Evolutionary conservation across 2,888 invertebrate genomes (phyloP), one percentile per base, ranked within the genome.

Genomic region (Ennomos fuscantarius): DNA sequence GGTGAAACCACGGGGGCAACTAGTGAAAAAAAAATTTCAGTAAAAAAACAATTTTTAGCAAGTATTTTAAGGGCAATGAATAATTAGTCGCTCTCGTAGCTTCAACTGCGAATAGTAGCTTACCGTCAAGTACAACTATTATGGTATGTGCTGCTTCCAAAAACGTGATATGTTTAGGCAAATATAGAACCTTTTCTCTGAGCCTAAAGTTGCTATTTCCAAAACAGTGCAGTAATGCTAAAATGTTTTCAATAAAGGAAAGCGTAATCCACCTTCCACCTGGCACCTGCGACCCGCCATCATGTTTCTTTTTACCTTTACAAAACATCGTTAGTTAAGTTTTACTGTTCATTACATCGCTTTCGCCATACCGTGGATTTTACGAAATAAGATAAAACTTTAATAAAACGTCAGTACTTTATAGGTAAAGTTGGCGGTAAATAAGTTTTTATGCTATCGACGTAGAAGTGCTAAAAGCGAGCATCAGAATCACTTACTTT

Each of bases 321-420:
- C 48, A 62, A 62, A 70, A 65, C 59, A 52, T 68, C 67, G 60
- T 70, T 72, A 65, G 64, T 62, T 52, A 61, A 67, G 62, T 51
- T 70, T 68, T 60, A 61, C 43, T 55, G 63, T 66, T 68, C 56
- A 59, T 65, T 68, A 60, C 56, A 56, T 48, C 33, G 53, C 45
- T 45, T 40, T 43, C 39, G 36, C 37, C 37, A 24, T 24, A 33
- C 40, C 39, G 31, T 0, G 13, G 36, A 47, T 43, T 49, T 40
- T 40, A 35, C 37, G 9, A 34, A 47, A 58, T 53, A 49, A 48
- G 53, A 48, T 58, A 58, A 49, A 58, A 53, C 49, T 58, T 58
- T 40, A 49, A 48, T 52, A 57, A 58, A 58, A 48, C 40, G 39
- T 43, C 50, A 32, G 53, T 42, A 55, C 46, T 60, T 60, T 58